Evolutionary conservation across 2,113 vertebrate species (phyloP).

Genomic region (Nyctereutes procyonoides): DNA sequence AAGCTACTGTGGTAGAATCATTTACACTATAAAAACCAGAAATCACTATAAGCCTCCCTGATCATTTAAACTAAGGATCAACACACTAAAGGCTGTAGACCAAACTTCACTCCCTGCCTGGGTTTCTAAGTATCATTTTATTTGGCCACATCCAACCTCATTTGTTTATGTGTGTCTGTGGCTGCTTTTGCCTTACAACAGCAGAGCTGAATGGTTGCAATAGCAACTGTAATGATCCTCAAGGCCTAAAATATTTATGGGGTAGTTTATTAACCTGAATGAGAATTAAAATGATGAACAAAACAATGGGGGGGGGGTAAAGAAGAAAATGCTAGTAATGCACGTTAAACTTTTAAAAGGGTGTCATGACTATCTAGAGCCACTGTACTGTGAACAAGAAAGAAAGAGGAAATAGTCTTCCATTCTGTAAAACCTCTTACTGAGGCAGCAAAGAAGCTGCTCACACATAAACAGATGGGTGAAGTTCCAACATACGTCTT

Average conservation of each 20-base stretch:
- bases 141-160: background rate
- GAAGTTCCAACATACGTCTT: background rate
- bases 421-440: background rate
- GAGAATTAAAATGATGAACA: background rate
- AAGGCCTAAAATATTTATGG: background rate
- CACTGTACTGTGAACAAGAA: background rate
- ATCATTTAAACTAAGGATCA: background rate
- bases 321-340: background rate
- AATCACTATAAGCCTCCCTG: background rate
- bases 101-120: background rate
- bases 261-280: background rate
- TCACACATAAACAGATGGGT: background rate
- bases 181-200: background rate
- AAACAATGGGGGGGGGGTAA: background rate
- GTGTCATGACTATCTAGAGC: background rate
- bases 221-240: background rate
- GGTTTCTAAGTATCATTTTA: background rate
- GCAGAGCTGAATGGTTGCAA: background rate
- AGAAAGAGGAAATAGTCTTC: background rate
- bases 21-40: background rate
- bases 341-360: background rate
- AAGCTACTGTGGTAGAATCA: background rate
- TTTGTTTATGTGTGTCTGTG: background rate
- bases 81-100: background rate
- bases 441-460: background rate